These are phyloP conservation scores for Mesocentrotus franciscanus DNA, from an alignment of 53 echinoderm and acorn worm species.

Conservation along the genomic window DNA sequence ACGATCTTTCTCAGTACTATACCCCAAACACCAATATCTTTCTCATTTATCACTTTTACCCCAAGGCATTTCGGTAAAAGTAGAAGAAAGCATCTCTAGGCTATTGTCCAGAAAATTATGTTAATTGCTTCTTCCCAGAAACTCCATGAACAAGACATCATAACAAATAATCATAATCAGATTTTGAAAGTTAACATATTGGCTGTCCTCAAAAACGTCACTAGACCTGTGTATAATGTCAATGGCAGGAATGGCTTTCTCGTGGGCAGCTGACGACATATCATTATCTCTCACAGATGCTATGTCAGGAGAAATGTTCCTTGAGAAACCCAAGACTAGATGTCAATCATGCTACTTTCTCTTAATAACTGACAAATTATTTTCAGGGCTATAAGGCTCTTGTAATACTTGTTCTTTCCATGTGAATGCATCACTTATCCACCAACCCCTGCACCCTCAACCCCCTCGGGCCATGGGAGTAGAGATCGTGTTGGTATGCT, in stretches of 20 bases:
- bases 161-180: too few relatives aligned
- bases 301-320: not conserved
- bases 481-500: constrained; percentile 50
- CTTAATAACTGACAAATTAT: not conserved
- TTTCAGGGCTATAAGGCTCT: not conserved
- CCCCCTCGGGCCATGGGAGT: constrained; percentile 11
- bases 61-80: not conserved
- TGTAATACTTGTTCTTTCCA: not conserved
- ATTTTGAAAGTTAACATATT: too few relatives aligned
- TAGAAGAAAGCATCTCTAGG: not conserved
- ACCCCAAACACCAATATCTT: not conserved
- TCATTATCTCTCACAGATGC: not conserved
- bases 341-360: not conserved
- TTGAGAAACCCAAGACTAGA: not conserved
- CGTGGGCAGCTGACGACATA: too few relatives aligned
- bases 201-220: too few relatives aligned
- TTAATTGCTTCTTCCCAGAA: not conserved
- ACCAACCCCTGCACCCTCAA: not conserved
- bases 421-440: constrained; percentile 3
- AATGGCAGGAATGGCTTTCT: too few relatives aligned
- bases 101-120: not conserved
- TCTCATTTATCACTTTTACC: not conserved
- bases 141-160: too few relatives aligned
- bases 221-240: too few relatives aligned
- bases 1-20: not conserved